Evolutionary conservation across 2,888 invertebrate species (phyloP).

Genomic region (Pyrrhia umbra): DNA sequence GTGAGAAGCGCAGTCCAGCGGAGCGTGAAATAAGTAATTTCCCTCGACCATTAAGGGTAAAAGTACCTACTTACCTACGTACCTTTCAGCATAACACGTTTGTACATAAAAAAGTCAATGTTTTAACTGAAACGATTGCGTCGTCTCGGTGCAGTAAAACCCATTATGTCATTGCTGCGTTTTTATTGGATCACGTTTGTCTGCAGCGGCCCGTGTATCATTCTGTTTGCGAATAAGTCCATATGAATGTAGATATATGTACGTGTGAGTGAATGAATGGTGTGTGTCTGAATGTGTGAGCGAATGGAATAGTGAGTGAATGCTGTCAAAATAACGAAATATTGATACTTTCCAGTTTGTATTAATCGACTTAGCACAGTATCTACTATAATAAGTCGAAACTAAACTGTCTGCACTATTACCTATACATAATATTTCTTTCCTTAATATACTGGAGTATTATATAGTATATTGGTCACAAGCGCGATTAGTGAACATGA

Average conservation of each 20-base stretch:
- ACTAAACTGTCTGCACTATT: too few species aligned
- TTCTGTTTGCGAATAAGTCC: conserved; percentile 28
- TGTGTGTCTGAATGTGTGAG: too few species aligned
- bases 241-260: conserved; percentile 5
- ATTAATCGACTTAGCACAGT: too few species aligned
- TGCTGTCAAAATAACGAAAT: too few species aligned
- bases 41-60: conserved; percentile 70
- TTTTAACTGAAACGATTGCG: conserved; percentile 64
- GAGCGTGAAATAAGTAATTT: conserved; percentile 80
- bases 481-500: too few species aligned
- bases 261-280: not conserved
- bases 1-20: conserved; percentile 69
- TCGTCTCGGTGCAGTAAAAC: conserved; percentile 60
- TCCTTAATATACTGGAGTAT: too few species aligned
- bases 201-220: conserved; percentile 43
- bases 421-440: too few species aligned
- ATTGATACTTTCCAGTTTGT: too few species aligned
- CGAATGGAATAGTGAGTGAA: too few species aligned
- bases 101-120: conserved; percentile 67
- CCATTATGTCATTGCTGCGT: conserved; percentile 48
- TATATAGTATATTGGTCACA: too few species aligned
- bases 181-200: conserved; percentile 67
- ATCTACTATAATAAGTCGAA: too few species aligned
- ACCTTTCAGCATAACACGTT: conserved; percentile 64
- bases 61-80: conserved; percentile 59